Evolutionary conservation across 2,797 vertebrate species (phyloP).

Genomic region (Ptychadena robeensis): DNA sequence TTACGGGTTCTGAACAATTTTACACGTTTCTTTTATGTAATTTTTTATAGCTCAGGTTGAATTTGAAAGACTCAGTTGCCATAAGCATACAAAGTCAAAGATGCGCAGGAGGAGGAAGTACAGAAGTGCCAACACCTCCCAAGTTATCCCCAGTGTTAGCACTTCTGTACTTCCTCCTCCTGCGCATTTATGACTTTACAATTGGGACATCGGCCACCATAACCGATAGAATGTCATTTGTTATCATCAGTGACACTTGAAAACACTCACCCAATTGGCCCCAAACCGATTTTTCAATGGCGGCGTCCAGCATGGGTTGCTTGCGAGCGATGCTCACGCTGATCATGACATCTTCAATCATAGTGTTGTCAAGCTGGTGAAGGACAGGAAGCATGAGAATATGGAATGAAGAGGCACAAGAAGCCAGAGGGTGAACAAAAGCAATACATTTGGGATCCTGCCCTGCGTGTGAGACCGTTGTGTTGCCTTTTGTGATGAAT

Average conservation of each 20-base stretch:
- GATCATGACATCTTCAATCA: constrained; percentile 83
- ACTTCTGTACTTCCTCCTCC: too few relatives aligned
- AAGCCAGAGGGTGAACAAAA: background rate
- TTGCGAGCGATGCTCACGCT: constrained; percentile 94
- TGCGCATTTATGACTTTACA: too few relatives aligned
- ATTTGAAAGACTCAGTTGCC: background rate
- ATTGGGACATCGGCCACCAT: too few relatives aligned
- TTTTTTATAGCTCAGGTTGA: background rate
- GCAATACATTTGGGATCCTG: background rate
- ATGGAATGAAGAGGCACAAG: background rate
- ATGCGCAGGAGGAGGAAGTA: too few relatives aligned
- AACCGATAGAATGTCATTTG: too few relatives aligned
- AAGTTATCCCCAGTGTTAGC: too few relatives aligned
- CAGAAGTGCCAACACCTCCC: too few relatives aligned
- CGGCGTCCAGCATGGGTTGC: constrained; percentile 91
- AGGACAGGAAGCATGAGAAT: background rate
- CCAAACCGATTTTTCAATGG: constrained; percentile 89
- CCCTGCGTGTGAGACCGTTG: too few relatives aligned
- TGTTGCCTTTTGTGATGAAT: too few relatives aligned
- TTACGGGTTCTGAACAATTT: background rate
- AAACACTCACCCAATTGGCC: constrained; percentile 83
- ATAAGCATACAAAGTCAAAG: background rate
- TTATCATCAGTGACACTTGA: too few relatives aligned
- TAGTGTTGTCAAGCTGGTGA: constrained; percentile 80
- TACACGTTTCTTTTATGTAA: background rate